A percentile compares a stretch with the other conserved stretches of the same genome.
These are phyloP conservation scores for Xiphorhynchus elegans DNA, from an alignment of 2,113 vertebrate genomes.

Conservation along the genomic window DNA sequence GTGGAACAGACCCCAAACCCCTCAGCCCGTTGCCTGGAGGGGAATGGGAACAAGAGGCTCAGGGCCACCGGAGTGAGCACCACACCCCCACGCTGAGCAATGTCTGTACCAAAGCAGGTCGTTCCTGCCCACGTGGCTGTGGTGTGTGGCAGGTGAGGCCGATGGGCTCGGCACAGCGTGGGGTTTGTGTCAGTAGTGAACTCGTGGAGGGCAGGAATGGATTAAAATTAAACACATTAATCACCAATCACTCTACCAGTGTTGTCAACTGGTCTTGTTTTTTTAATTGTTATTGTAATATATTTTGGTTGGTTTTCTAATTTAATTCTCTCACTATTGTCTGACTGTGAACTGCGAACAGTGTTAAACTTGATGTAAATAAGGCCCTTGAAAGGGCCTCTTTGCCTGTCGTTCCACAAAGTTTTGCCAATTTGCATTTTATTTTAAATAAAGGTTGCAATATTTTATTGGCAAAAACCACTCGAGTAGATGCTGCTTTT, in stretches of 20 bases:
- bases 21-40: background rate
- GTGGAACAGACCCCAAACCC: background rate
- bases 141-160: background rate
- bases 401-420: constrained; percentile 76
- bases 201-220: constrained; percentile 27
- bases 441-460: constrained; percentile 84
- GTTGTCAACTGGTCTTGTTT: constrained; percentile 81
- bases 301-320: constrained; percentile 90
- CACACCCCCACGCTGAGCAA: background rate
- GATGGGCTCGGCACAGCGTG: background rate
- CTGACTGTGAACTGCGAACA: constrained; percentile 99
- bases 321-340: constrained; percentile 96
- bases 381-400: constrained; percentile 74
- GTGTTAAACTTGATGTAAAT: constrained; percentile 99
- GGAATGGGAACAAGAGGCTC: background rate
- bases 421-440: constrained; percentile 81
- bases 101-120: constrained; percentile 67
- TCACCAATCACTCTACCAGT: constrained; percentile 75
- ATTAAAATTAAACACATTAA: constrained; percentile 32
- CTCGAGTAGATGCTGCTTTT: background rate
- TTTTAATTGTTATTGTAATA: constrained; percentile 89
- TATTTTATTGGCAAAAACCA: constrained; percentile 80
- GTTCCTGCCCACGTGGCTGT: background rate
- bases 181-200: background rate
- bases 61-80: background rate